A percentile compares a stretch with the other conserved stretches of the same genome.
Evolutionary conservation across 1,140 invertebrate species (phyloP).

Genomic region (Panulirus ornatus): DNA sequence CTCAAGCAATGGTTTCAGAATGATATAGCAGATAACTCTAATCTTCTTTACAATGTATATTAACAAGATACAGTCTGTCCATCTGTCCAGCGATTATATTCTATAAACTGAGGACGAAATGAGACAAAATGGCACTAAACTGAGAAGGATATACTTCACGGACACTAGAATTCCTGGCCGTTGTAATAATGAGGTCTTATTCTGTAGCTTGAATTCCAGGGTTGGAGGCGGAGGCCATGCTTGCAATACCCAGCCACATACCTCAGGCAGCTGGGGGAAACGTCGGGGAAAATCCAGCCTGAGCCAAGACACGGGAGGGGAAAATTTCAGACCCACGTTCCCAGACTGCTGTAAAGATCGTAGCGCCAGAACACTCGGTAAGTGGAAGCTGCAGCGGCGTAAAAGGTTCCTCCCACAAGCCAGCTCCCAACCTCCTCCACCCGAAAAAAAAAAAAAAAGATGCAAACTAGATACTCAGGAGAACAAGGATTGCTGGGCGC

Average conservation of each 20-base stretch:
- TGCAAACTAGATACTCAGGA: neutral
- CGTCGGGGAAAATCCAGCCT: neutral
- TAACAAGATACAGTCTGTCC: too few species aligned
- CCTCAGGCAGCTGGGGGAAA: neutral
- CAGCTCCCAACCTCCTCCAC: too few species aligned
- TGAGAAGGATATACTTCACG: too few species aligned
- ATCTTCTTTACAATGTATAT: too few species aligned
- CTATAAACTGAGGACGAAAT: too few species aligned
- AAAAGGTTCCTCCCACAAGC: neutral
- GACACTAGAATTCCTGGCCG: neutral
- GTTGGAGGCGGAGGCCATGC: neutral
- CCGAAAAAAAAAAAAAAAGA: too few species aligned
- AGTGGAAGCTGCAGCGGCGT: neutral
- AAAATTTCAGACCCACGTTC: neutral
- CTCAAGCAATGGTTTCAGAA: too few species aligned
- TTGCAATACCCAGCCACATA: neutral
- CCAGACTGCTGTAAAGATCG: neutral
- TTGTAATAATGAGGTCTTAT: neutral
- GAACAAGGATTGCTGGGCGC: neutral
- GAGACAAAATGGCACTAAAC: too few species aligned
- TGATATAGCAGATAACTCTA: too few species aligned
- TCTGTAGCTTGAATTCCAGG: neutral
- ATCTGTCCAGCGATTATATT: too few species aligned
- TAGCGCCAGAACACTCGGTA: neutral
- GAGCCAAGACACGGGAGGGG: neutral